Conservation (phyloP, 2,113 vertebrate genomes). For the Diadophis punctatus region DNA sequence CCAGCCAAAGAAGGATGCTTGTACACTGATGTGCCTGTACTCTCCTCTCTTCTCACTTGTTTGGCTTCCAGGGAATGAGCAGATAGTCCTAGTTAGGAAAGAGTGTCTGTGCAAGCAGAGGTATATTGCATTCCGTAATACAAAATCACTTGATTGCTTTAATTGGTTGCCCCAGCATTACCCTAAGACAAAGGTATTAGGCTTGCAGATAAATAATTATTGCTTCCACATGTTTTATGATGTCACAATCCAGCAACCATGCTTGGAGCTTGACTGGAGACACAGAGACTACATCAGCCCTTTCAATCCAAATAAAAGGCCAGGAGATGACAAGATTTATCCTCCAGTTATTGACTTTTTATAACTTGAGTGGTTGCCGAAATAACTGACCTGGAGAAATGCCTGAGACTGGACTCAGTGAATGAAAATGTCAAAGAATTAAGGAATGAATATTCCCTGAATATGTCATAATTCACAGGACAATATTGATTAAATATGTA, state of each 20-base stretch:
- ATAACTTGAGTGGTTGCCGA: background rate
- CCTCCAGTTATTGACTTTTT: background rate
- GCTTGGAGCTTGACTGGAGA: background rate
- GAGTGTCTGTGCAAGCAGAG: background rate
- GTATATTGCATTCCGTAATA: background rate
- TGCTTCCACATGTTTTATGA: background rate
- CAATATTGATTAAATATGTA: background rate
- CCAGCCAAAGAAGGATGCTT: background rate
- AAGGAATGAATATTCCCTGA: background rate
- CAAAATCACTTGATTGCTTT: background rate
- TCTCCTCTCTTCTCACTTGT: background rate
- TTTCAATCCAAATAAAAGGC: background rate
- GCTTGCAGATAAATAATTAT: background rate
- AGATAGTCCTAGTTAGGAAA: background rate
- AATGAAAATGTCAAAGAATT: background rate
- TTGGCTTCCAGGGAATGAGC: background rate
- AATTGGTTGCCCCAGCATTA: background rate
- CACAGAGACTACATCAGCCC: background rate
- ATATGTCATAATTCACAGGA: background rate
- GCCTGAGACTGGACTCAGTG: background rate
- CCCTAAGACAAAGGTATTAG: background rate
- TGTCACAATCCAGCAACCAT: background rate
- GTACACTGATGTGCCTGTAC: background rate
- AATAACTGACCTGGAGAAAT: background rate
- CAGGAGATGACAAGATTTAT: background rate